Evolutionary conservation across 2,113 vertebrate species (phyloP).

Genomic region (Recurvirostra avosetta): DNA sequence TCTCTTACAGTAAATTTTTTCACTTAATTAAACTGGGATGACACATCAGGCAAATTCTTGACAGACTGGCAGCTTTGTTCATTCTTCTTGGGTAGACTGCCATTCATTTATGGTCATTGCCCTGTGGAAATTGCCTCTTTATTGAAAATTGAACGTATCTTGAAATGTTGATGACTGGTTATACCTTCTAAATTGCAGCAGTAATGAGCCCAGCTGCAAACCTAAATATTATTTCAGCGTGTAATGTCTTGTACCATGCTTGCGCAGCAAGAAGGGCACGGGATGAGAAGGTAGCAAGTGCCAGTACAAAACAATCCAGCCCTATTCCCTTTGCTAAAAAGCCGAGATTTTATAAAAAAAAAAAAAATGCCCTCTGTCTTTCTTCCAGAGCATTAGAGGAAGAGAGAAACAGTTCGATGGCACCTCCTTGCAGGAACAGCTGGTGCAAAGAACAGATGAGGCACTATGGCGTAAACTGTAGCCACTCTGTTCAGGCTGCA

Average conservation of each 20-base stretch:
- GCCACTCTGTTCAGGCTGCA: background rate
- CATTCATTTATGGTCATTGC: slow-evolving; percentile 9
- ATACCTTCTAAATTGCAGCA: background rate
- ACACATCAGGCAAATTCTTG: background rate
- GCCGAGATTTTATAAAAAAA: background rate
- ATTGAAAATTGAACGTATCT: background rate
- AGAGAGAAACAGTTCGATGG: slow-evolving; percentile 5
- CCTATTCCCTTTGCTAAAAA: background rate
- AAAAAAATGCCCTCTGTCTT: background rate
- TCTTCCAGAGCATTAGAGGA: slow-evolving; percentile 14
- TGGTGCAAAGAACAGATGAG: slow-evolving; percentile 39
- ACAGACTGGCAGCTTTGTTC: background rate
- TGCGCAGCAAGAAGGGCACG: background rate
- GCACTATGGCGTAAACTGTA: slow-evolving; percentile 4
- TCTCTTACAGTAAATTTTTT: background rate
- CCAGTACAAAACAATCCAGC: background rate
- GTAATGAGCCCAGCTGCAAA: background rate
- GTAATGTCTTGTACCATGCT: background rate
- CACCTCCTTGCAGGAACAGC: slow-evolving; percentile 39
- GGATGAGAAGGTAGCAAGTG: background rate
- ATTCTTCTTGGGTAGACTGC: background rate
- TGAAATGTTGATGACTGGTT: background rate
- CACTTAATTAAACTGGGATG: slow-evolving; percentile 6
- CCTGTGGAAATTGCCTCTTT: background rate
- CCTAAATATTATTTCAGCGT: slow-evolving; percentile 5